phyloP scores from a whole-genome alignment of 2,888 invertebrate genomes.

The Theretra japonica region DNA sequence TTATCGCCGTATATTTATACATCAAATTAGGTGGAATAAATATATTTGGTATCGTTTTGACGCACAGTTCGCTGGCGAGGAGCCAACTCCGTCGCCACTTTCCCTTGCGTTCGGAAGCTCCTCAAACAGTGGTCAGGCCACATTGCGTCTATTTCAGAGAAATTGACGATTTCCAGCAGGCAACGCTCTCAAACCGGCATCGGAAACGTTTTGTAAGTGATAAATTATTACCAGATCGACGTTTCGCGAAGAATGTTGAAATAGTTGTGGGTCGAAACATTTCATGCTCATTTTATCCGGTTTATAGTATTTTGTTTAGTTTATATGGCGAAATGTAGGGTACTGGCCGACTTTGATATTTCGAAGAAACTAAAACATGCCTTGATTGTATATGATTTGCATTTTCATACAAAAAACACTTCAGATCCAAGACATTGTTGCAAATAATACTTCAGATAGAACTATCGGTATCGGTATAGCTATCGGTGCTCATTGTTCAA shows the following conservation, averaged over 20 bases:
- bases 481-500: no score
- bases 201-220: conserved; percentile 77
- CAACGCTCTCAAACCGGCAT: conserved; percentile 66
- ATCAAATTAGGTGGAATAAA: conserved; percentile 74
- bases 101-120: conserved; percentile 64
- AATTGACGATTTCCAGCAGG: conserved; percentile 72
- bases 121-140: conserved; percentile 66
- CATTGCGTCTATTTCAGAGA: conserved; percentile 77
- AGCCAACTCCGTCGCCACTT: conserved; percentile 69
- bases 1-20: conserved; percentile 72
- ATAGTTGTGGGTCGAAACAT: not conserved
- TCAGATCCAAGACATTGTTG: no score
- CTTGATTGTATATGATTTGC: no score
- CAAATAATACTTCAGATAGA: no score
- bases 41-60: conserved; percentile 71
- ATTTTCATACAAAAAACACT: no score
- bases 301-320: not conserved
- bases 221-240: conserved; percentile 56
- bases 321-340: not conserved
- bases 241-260: conserved; percentile 24
- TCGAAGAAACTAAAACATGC: no score
- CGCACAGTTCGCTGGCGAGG: conserved; percentile 62
- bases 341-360: not conserved
- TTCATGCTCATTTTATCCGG: conserved; percentile 8
- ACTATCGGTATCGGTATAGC: no score